Evolutionary conservation across 35 echinoderm and acorn worm genomes (phyloP).

Genomic region (Holothuria glaberrima): DNA sequence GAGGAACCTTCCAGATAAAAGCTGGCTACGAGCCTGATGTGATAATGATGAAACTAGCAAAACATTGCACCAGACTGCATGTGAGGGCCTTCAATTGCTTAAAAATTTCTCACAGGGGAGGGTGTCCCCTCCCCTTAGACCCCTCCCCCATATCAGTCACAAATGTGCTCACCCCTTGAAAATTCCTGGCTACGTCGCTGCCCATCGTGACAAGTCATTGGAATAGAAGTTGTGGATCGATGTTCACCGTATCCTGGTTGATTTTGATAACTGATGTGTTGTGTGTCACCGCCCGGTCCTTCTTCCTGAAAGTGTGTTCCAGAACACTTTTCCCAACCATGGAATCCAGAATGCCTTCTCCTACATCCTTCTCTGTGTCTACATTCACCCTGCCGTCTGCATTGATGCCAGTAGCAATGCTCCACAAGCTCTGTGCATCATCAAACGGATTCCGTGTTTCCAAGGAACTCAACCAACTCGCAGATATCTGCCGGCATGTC

Average conservation of each 20-base stretch:
- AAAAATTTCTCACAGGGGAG: no score
- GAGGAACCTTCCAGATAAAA: no score
- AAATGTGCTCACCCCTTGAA: no score
- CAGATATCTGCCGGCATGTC: constrained; percentile 54
- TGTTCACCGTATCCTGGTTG: constrained; percentile 28
- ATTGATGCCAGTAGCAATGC: constrained; percentile 58
- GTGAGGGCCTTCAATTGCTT: no score
- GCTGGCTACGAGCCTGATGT: no score
- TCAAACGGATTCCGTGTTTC: constrained; percentile 7
- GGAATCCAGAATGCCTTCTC: constrained; percentile 52
- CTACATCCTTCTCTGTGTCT: constrained; percentile 61
- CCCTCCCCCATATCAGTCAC: no score
- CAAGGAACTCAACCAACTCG: constrained; percentile 13
- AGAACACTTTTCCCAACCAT: constrained; percentile 57
- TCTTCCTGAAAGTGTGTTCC: constrained; percentile 69
- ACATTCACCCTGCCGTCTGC: constrained; percentile 59
- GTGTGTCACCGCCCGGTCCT: constrained; percentile 60
- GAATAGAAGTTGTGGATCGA: constrained; percentile 73
- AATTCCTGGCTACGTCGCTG: no score
- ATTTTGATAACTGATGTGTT: constrained; percentile 50
- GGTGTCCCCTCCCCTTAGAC: no score
- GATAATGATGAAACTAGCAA: no score
- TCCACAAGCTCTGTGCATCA: neutral
- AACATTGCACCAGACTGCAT: no score
- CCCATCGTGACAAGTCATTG: constrained; percentile 58